A percentile compares a stretch with the other conserved stretches of the same genome.
Conservation (phyloP, 2,888 invertebrate species). For the Sphaerophoria taeniata region DNA sequence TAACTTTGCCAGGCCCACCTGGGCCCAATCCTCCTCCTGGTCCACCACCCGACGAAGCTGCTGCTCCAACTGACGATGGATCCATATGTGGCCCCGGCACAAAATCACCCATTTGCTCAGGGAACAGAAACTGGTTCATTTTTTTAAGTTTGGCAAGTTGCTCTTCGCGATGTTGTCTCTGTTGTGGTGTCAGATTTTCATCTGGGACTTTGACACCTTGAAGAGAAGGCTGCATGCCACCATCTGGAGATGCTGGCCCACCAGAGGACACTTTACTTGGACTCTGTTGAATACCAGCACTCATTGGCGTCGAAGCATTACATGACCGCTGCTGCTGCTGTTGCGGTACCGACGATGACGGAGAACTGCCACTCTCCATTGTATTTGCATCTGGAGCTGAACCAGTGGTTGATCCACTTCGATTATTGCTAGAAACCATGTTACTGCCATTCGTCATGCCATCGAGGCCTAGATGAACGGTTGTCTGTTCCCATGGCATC, state of each 20-base stretch:
- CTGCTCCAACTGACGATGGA: slow-evolving; percentile 46
- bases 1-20: slow-evolving; percentile 60
- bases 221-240: slow-evolving; percentile 85
- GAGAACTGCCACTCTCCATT: slow-evolving; percentile 65
- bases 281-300: slow-evolving; percentile 65
- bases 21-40: slow-evolving; percentile 5
- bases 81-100: slow-evolving; percentile 60
- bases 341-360: slow-evolving; percentile 52
- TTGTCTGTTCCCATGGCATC: slow-evolving; percentile 84
- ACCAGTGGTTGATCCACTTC: slow-evolving; percentile 30
- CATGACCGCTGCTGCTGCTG: slow-evolving; percentile 47
- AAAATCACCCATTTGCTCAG: slow-evolving; percentile 85
- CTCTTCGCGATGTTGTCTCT: slow-evolving; percentile 96
- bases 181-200: slow-evolving; percentile 98
- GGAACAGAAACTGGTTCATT: slow-evolving; percentile 96
- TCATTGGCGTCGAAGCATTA: slow-evolving; percentile 53
- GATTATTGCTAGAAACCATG: slow-evolving; percentile 45
- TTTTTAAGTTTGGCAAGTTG: slow-evolving; percentile 94
- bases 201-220: slow-evolving; percentile 95
- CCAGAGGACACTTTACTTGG: slow-evolving; percentile 52
- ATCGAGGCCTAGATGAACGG: slow-evolving; percentile 76
- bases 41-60: slow-evolving; percentile 45
- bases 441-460: slow-evolving; percentile 71
- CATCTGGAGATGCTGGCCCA: slow-evolving; percentile 72
- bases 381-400: slow-evolving; percentile 71